Evolutionary conservation across 2,113 vertebrate species (phyloP), one percentile per base, ranked within the genome.

Genomic region (Atrichornis clamosus): DNA sequence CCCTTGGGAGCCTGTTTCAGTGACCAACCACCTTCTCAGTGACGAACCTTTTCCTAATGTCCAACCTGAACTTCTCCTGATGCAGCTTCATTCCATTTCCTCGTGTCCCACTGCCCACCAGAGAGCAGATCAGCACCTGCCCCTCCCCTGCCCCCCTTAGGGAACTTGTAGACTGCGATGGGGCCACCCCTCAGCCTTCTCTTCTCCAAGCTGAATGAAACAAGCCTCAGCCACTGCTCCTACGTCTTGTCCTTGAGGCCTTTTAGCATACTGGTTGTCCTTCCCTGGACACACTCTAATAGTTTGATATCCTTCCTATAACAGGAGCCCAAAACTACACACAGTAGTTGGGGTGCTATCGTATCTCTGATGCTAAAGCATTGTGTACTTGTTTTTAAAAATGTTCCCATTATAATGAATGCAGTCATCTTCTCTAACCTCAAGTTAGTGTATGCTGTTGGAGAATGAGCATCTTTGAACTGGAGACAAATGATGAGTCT

Each of bases 391-490:
- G 32, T 8, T 70, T 72, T 65, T 81, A 42, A 81, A 89, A 87
- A 89, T 70, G 84, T 94, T 12, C 6, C 19, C 9, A 12, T 74
- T 65, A 28, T 27, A 95, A 86, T 62, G 35, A 90, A 55, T 24
- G 2, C 74, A 59, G 47, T 69, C 4, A 1, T 82, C n/a, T 73
- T 47, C n/a, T 91, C 35, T 76, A 72, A 70, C 41, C 37, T 39
- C 58, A 88, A 90, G 49, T 67, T 90, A 81, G 90, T 94, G 41
- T 37, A 46, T 78, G 67, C 60, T 96, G 63, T 73, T 96, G 81
- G 87, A 94, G 68, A 97, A 96, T 4, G 84, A 95, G 58, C 49
- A 79, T 95, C 63, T 96, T 88, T 69, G 93, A 96, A 92, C 49
- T 49, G 30, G 50, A 93, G 50, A 68, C 19, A 74, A 76, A 69